Percentiles rank a stretch among this genome's conserved stretches.
Conservation (phyloP, 1,140 invertebrate genomes). For the Drosophila biarmipes region DNA sequence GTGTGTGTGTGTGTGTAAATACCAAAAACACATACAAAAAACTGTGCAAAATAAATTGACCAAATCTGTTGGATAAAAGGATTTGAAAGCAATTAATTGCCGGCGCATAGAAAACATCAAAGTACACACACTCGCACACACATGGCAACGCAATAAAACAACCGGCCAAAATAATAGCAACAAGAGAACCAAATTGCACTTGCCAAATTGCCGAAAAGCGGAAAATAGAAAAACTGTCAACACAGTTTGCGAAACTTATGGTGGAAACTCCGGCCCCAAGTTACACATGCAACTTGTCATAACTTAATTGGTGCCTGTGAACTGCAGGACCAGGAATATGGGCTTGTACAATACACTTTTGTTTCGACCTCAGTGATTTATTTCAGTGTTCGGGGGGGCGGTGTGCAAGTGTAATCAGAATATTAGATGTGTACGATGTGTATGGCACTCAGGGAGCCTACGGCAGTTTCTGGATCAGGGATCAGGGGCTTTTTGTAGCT, state of each 20-base stretch:
- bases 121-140: slow-evolving; percentile 17
- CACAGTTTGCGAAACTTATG: background rate
- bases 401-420: background rate
- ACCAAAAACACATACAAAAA: slow-evolving; percentile 31
- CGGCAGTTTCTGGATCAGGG: no score
- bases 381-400: background rate
- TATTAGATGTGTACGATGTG: no score
- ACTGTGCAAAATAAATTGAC: slow-evolving; percentile 79
- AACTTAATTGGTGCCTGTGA: background rate
- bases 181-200: slow-evolving; percentile 18
- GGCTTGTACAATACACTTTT: no score
- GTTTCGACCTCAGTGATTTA: background rate
- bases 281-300: background rate
- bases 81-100: slow-evolving; percentile 82
- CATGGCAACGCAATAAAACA: slow-evolving; percentile 23
- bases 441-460: no score
- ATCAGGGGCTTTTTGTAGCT: slow-evolving; percentile 15
- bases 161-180: slow-evolving; percentile 17
- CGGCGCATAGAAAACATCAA: slow-evolving; percentile 64
- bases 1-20: slow-evolving; percentile 8
- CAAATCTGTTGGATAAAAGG: slow-evolving; percentile 82
- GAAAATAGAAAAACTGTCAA: slow-evolving; percentile 2
- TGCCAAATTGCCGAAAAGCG: slow-evolving; percentile 18
- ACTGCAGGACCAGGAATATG: no score
- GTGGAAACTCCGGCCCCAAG: background rate